phyloP scores from a whole-genome alignment of 2,888 invertebrate species.

The Ormyrus pomaceus region DNA sequence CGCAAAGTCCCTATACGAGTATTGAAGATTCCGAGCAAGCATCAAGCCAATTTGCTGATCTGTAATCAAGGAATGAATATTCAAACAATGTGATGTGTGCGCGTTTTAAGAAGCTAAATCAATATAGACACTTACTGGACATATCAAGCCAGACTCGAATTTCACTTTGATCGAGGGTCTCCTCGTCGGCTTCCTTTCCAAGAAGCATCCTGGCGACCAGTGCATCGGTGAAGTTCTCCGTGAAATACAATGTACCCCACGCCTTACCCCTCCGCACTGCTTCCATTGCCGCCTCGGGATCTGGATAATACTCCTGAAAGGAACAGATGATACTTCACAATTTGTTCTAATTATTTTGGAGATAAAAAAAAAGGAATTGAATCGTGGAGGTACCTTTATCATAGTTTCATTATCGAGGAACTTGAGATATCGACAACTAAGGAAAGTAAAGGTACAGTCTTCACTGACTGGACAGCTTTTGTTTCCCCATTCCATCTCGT shows the following conservation, averaged over 20 bases:
- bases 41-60: slow-evolving; percentile 96
- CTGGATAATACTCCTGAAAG: slow-evolving; percentile 79
- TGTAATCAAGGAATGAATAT: slow-evolving; percentile 67
- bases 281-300: slow-evolving; percentile 81
- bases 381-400: slow-evolving; percentile 77
- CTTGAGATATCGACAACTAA: slow-evolving; percentile 89
- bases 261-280: slow-evolving; percentile 87
- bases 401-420: slow-evolving; percentile 85
- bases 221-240: slow-evolving; percentile 92
- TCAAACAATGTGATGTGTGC: no score
- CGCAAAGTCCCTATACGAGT: slow-evolving; percentile 91
- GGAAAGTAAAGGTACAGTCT: slow-evolving; percentile 83
- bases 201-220: slow-evolving; percentile 88
- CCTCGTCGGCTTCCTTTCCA: slow-evolving; percentile 89
- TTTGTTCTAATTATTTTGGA: background rate
- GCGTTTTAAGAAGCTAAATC: background rate
- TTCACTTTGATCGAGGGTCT: slow-evolving; percentile 91
- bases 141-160: slow-evolving; percentile 94
- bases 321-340: background rate
- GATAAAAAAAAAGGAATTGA: background rate
- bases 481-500: slow-evolving; percentile 78
- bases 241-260: slow-evolving; percentile 93
- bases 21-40: slow-evolving; percentile 89
- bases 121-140: slow-evolving; percentile 81
- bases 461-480: slow-evolving; percentile 76